Evolutionary conservation across 2,113 vertebrate genomes (phyloP).

Genomic region (Halcyon senegalensis): DNA sequence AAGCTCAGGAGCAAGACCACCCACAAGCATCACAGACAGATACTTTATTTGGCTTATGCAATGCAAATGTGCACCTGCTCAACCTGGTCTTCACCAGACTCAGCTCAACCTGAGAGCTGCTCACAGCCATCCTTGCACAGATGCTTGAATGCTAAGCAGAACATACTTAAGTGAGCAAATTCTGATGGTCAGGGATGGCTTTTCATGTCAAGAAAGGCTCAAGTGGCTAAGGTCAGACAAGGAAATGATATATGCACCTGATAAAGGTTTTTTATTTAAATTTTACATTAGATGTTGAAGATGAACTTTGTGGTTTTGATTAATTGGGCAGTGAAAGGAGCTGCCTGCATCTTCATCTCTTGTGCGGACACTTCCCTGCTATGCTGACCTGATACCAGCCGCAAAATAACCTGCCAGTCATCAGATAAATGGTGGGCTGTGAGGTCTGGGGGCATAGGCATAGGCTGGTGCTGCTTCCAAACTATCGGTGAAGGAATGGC

Average conservation of each 20-base stretch:
- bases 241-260: neutral
- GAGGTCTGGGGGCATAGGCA: fast-evolving
- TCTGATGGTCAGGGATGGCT: neutral
- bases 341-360: neutral
- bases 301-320: constrained; percentile 1
- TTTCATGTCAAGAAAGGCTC: neutral
- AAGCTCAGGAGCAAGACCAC: neutral
- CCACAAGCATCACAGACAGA: neutral
- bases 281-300: neutral
- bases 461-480: neutral
- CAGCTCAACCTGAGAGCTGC: neutral
- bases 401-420: neutral
- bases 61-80: neutral
- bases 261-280: neutral
- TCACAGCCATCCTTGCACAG: neutral
- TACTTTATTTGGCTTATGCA: neutral
- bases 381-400: neutral
- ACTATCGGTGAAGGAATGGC: neutral
- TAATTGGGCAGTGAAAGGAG: neutral
- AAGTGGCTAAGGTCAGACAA: neutral
- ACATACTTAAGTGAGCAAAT: neutral
- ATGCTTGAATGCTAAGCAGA: neutral
- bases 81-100: neutral
- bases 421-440: neutral
- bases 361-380: neutral